Evolutionary conservation across 2,113 vertebrate genomes (phyloP), one percentile per base, ranked within the genome.

Genomic region (Perca schrenkii): DNA sequence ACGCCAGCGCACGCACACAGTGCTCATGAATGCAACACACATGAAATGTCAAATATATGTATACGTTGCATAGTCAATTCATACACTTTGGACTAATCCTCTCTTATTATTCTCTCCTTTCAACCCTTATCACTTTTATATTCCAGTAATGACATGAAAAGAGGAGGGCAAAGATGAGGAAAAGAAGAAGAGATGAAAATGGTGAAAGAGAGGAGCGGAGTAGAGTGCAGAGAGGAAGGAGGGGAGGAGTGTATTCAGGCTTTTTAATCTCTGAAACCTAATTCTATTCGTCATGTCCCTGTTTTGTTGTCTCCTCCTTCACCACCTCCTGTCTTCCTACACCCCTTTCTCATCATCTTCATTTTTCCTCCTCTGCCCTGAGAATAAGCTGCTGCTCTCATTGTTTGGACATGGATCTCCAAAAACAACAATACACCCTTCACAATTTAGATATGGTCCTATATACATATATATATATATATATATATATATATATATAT

Each of bases 261-360:
- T 66, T 71, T 61, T 77, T 62, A 62, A 81, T 86, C 63, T 74
- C 62, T 50, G 57, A 82, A 86, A 73, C 68, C 64, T 70, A 12
- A 60, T 60, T 75, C 52, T 14, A 12, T 16, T 66, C 4, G 4
- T 63, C 57, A 17, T 28, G 15, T 31, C 13, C 7, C 36, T 34
- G 43, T 7, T 15, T 76, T 22, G 11, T 77, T 16, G 19, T 80
- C 52, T 58, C 71, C 56, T 65, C 54, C 53, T 76, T 47, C 43
- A 15, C 13, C 40, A 40, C 82, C 72, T 54, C 46, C 52, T 36
- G 3, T 31, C 60, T 28, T 43, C 16, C 61, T 47, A 21, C 15
- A 3, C 36, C 34, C 50, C 50, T 16, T 62, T 16, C 10, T 57
- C 43, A n/a, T 50, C 47, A 21, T 73, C 4, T 6, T 16, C 11